Conservation (phyloP, 53 echinoderm and acorn worm genomes). For the Pentamera pediparva region DNA sequence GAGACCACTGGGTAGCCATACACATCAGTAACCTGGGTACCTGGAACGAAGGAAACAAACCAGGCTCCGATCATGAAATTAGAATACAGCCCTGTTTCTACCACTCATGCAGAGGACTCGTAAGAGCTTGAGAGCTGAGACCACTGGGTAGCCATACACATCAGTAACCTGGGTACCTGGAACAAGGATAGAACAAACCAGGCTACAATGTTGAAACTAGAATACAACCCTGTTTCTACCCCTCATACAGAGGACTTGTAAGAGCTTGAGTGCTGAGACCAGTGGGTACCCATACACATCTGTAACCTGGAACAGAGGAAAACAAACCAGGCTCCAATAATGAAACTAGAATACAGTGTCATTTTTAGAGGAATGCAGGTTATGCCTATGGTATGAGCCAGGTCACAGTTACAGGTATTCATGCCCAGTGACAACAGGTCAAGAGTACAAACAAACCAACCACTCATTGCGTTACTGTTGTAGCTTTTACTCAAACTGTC, state of each 20-base stretch:
- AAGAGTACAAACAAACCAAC: too few species aligned
- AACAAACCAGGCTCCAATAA: neutral
- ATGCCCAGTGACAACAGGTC: too few species aligned
- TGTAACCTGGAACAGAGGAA: slow-evolving; percentile 27
- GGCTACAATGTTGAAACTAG: neutral
- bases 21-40: slow-evolving; percentile 57
- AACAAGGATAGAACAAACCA: neutral
- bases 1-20: slow-evolving; percentile 75
- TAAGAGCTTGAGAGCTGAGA: slow-evolving; percentile 71
- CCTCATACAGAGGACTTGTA: slow-evolving; percentile 45
- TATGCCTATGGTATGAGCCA: too few species aligned
- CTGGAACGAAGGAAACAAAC: slow-evolving; percentile 1
- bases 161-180: slow-evolving; percentile 64
- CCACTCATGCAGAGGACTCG: slow-evolving; percentile 44
- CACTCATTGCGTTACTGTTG: too few species aligned
- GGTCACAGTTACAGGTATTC: too few species aligned
- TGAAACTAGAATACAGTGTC: neutral
- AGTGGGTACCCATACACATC: slow-evolving; percentile 83
- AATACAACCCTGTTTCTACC: neutral
- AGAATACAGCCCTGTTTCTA: neutral
- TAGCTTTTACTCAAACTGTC: too few species aligned
- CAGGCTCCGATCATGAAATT: neutral
- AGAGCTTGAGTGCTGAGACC: slow-evolving; percentile 68
- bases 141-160: slow-evolving; percentile 77
- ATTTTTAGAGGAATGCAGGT: too few species aligned